Evolutionary conservation across 2,888 invertebrate species (phyloP).

Genomic region (Lysandra coridon): DNA sequence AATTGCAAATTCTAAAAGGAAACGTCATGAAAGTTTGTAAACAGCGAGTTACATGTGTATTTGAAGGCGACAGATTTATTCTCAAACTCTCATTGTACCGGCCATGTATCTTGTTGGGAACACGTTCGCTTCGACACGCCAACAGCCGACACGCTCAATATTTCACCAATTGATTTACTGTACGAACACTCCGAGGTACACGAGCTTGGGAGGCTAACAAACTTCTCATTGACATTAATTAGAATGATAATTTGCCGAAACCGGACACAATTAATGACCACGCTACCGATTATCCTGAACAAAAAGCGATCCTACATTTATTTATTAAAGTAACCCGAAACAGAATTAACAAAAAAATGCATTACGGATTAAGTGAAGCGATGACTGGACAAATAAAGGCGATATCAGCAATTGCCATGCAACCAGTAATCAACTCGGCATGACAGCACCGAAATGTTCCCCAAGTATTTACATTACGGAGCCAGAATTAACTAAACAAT

Average conservation of each 20-base stretch:
- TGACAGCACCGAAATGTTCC: slow-evolving; percentile 69
- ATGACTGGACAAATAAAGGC: slow-evolving; percentile 29
- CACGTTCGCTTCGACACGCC: slow-evolving; percentile 27
- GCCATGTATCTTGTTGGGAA: slow-evolving; percentile 32
- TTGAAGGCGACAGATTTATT: slow-evolving; percentile 46
- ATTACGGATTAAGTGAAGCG: slow-evolving; percentile 23
- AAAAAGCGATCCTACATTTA: neutral
- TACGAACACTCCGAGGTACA: neutral
- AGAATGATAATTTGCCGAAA: slow-evolving; percentile 2
- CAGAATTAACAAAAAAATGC: slow-evolving; percentile 16
- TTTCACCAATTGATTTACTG: slow-evolving; percentile 31
- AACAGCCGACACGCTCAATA: slow-evolving; percentile 24
- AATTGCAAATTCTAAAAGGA: neutral
- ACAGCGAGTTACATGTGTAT: slow-evolving; percentile 48
- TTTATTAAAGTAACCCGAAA: neutral
- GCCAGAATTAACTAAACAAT: slow-evolving; percentile 78
- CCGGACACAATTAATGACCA: neutral
- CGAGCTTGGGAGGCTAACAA: slow-evolving; percentile 3
- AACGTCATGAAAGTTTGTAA: slow-evolving; percentile 51
- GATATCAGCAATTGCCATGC: slow-evolving; percentile 35
- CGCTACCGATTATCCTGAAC: neutral
- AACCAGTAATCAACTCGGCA: slow-evolving; percentile 62
- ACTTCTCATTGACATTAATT: slow-evolving; percentile 7
- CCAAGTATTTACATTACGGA: slow-evolving; percentile 71
- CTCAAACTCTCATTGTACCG: slow-evolving; percentile 44